Evolutionary conservation across 2,113 vertebrate genomes (phyloP).

Genomic region (Gyps fulvus): DNA sequence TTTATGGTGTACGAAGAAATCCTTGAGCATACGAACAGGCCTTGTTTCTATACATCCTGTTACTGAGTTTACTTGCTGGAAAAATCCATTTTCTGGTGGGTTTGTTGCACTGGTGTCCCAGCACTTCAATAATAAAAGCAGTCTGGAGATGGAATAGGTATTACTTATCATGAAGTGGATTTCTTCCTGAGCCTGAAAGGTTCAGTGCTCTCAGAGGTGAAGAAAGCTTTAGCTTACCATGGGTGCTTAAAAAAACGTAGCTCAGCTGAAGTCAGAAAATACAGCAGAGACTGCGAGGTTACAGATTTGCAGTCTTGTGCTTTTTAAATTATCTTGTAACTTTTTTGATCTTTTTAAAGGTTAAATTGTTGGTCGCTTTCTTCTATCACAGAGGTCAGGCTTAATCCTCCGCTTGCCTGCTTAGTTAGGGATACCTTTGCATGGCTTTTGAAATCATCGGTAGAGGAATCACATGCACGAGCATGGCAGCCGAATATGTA

Average conservation of each 20-base stretch:
- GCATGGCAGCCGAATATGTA: rapidly evolving
- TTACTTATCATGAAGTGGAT: not conserved
- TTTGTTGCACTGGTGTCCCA: not conserved
- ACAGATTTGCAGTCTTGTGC: too few species aligned
- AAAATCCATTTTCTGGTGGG: not conserved
- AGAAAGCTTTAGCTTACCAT: not conserved
- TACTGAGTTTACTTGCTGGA: not conserved
- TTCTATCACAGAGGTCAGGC: not conserved
- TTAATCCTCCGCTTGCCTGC: not conserved
- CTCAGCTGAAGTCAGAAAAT: not conserved
- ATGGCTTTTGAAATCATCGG: not conserved
- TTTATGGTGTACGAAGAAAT: not conserved
- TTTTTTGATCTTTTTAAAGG: not conserved
- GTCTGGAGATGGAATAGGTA: not conserved
- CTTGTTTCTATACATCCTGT: rapidly evolving
- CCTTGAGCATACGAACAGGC: not conserved
- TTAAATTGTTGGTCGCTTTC: not conserved
- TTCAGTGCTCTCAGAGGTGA: not conserved
- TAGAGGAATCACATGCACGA: rapidly evolving
- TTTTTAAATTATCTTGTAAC: not conserved
- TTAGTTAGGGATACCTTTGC: not conserved
- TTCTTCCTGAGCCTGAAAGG: not conserved
- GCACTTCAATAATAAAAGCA: not conserved
- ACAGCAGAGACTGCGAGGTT: not conserved
- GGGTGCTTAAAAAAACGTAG: not conserved